These are phyloP conservation scores for Microctenopoma steveboyesi DNA, from an alignment of 2,797 vertebrate species.

Conservation along the genomic window DNA sequence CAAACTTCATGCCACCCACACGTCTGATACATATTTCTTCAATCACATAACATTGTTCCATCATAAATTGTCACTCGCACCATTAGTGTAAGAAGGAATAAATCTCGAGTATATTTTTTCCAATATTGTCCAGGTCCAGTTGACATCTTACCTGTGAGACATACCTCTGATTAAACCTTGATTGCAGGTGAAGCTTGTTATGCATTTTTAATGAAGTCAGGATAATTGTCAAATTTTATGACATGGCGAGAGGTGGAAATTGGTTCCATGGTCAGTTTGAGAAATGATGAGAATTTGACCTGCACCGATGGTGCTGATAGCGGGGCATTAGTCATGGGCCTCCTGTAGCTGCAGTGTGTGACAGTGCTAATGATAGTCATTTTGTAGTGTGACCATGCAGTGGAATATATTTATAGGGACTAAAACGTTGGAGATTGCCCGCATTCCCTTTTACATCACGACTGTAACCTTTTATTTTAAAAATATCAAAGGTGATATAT, in stretches of 20 bases:
- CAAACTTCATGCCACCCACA: background rate
- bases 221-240: conserved; percentile 95
- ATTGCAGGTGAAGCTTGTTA: conserved; percentile 87
- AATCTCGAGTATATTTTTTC: conserved; percentile 82
- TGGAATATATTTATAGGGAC: conserved; percentile 87
- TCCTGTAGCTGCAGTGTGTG: conserved; percentile 85
- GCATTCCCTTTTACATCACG: conserved; percentile 71
- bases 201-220: conserved; percentile 95
- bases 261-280: conserved; percentile 95
- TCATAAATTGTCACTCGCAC: conserved; percentile 65
- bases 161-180: conserved; percentile 88
- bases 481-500: conserved; percentile 61
- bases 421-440: conserved; percentile 86
- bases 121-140: conserved; percentile 82
- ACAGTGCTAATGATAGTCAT: conserved; percentile 95
- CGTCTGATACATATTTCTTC: conserved; percentile 43
- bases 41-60: conserved; percentile 41
- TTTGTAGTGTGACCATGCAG: conserved; percentile 88
- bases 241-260: conserved; percentile 90
- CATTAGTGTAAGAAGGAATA: conserved; percentile 77
- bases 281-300: conserved; percentile 91
- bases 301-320: conserved; percentile 85
- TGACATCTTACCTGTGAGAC: conserved; percentile 86
- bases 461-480: conserved; percentile 62
- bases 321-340: conserved; percentile 91